A percentile compares a stretch with the other conserved stretches of the same genome.
These are phyloP conservation scores for Oreotrochilus melanogaster DNA, from an alignment of 2,113 vertebrate species.

Conservation along the genomic window DNA sequence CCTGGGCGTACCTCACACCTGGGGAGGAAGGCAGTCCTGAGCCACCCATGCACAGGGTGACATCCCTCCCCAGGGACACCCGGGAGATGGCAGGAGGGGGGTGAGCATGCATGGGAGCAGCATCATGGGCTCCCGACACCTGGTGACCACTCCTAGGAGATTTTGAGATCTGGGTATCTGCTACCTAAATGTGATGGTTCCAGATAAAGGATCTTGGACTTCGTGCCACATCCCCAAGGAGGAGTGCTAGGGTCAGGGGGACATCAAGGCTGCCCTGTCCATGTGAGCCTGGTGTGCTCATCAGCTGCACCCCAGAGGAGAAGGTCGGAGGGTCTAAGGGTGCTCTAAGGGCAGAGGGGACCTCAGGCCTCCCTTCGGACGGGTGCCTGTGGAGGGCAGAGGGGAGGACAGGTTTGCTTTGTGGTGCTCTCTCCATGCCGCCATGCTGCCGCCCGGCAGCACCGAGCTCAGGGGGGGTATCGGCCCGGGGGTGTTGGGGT, in stretches of 20 bases:
- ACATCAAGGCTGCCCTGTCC: background rate
- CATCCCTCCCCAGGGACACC: background rate
- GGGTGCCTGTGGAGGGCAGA: background rate
- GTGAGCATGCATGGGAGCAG: rapidly evolving
- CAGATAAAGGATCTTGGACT: rapidly evolving
- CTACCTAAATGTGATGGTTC: rapidly evolving
- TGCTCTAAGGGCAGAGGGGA: background rate
- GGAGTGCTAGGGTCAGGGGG: rapidly evolving
- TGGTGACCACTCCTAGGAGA: background rate
- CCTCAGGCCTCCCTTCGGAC: background rate
- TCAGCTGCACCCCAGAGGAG: background rate
- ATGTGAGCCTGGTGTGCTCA: rapidly evolving
- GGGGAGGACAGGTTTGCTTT: background rate
- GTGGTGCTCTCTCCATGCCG: background rate
- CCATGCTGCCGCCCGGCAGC: background rate
- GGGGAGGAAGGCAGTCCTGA: background rate
- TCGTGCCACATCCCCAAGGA: background rate
- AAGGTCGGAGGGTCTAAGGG: background rate
- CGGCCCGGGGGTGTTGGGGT: rapidly evolving
- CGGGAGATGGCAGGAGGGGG: rapidly evolving
- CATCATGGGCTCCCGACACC: background rate
- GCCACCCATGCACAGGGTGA: rapidly evolving
- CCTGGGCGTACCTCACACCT: conserved; percentile 92
- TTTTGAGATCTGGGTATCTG: background rate
- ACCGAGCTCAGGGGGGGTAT: background rate